These are phyloP conservation scores for Ennomos fuscantarius DNA, from an alignment of 2,888 invertebrate species.

Conservation along the genomic window DNA sequence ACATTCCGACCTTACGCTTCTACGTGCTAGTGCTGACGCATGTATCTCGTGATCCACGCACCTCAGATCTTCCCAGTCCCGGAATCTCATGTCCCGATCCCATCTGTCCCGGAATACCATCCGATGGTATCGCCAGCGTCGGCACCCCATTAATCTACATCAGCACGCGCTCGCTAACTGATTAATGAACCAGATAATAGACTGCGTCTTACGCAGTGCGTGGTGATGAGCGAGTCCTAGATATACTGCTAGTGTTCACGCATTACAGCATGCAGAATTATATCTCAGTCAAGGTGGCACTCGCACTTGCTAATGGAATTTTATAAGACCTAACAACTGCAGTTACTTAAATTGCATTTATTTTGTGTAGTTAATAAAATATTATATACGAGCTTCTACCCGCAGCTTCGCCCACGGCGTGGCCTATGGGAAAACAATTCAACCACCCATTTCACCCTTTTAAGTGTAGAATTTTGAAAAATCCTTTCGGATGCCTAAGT, in stretches of 20 bases:
- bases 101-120: constrained; percentile 72
- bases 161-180: constrained; percentile 79
- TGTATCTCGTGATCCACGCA: constrained; percentile 31
- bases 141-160: constrained; percentile 83
- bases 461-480: too few species aligned
- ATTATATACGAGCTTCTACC: constrained; percentile 15
- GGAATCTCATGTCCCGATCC: constrained; percentile 53
- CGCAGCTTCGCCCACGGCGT: too few species aligned
- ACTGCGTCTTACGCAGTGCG: constrained; percentile 53
- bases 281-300: constrained; percentile 10
- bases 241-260: constrained; percentile 21
- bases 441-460: too few species aligned
- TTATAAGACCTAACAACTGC: neutral
- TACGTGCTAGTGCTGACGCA: constrained; percentile 16
- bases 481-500: too few species aligned
- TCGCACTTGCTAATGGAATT: neutral
- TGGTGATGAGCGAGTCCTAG: constrained; percentile 13
- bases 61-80: constrained; percentile 19
- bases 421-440: too few species aligned
- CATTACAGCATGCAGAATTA: constrained; percentile 5
- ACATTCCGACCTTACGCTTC: constrained; percentile 2
- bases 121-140: constrained; percentile 73
- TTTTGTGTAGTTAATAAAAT: constrained; percentile 7
- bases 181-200: constrained; percentile 83
- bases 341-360: too few species aligned